Conservation (phyloP, 2,888 invertebrate genomes). For the Tetheella fluctuosa region DNA sequence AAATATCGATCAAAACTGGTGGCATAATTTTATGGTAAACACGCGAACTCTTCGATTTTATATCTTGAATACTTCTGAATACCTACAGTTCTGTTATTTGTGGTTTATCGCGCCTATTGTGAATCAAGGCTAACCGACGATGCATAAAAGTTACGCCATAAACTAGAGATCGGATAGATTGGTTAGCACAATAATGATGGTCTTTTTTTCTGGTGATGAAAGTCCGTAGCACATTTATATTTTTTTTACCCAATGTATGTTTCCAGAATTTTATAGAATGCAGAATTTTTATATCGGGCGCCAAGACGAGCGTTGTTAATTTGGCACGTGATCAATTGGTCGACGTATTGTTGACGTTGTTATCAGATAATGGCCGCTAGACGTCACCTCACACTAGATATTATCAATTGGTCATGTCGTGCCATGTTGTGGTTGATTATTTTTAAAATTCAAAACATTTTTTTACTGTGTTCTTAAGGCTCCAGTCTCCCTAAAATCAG, state of each 20-base stretch:
- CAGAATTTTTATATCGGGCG: no score
- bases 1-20: not conserved
- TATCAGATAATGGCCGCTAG: not conserved
- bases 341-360: constrained; percentile 2
- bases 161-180: no score
- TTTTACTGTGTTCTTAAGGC: no score
- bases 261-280: no score
- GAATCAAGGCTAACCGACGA: not conserved
- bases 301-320: not conserved
- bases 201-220: no score
- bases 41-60: not conserved
- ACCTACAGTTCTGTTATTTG: not conserved
- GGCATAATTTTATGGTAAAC: not conserved
- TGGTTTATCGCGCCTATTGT: not conserved
- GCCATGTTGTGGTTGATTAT: not conserved
- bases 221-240: no score
- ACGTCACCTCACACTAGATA: not conserved
- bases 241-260: no score
- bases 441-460: not conserved
- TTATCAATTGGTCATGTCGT: not conserved
- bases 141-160: not conserved
- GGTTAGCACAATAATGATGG: no score
- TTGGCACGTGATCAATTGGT: constrained; percentile 6
- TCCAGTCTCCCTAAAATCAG: no score
- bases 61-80: not conserved